Conservation (phyloP, 2,888 invertebrate genomes). For the Anticlea derivata region DNA sequence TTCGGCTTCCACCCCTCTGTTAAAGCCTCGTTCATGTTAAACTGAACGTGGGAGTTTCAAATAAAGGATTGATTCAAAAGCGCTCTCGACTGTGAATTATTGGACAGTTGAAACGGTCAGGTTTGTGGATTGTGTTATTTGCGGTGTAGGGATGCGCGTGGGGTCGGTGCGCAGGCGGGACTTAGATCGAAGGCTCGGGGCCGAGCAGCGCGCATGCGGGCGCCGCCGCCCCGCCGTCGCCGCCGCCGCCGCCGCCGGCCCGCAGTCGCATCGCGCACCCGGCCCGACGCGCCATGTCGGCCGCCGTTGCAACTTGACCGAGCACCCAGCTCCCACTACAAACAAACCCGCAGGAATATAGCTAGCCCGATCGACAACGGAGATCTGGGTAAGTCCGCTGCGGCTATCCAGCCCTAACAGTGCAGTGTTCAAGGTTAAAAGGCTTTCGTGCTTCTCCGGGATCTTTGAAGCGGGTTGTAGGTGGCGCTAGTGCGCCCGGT, state of each 20-base stretch:
- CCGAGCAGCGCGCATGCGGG: constrained; percentile 61
- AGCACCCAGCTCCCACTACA: constrained; percentile 63
- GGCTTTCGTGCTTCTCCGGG: constrained; percentile 54
- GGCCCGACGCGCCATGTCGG: constrained; percentile 74
- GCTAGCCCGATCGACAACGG: constrained; percentile 53
- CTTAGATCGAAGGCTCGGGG: constrained; percentile 76
- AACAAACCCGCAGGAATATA: constrained; percentile 58
- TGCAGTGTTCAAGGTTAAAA: constrained; percentile 61
- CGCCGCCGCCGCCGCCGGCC: constrained; percentile 59
- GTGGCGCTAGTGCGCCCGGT: constrained; percentile 74
- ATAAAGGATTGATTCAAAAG: constrained; percentile 47
- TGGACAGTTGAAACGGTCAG: constrained; percentile 58
- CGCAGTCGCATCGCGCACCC: constrained; percentile 77
- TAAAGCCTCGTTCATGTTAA: constrained; percentile 27
- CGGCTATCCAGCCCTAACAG: constrained; percentile 44
- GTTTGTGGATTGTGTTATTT: constrained; percentile 73
- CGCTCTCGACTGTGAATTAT: constrained; percentile 48
- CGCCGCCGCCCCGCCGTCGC: constrained; percentile 56
- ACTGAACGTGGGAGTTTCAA: constrained; percentile 17
- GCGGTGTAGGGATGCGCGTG: constrained; percentile 69
- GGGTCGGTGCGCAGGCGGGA: constrained; percentile 61
- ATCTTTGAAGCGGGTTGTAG: constrained; percentile 50
- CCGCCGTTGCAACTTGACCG: constrained; percentile 73
- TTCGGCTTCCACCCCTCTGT: constrained; percentile 3
- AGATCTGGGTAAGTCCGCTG: constrained; percentile 72